These are phyloP conservation scores for Parascotia fuliginaria DNA, from an alignment of 2,888 invertebrate genomes.

Conservation along the genomic window DNA sequence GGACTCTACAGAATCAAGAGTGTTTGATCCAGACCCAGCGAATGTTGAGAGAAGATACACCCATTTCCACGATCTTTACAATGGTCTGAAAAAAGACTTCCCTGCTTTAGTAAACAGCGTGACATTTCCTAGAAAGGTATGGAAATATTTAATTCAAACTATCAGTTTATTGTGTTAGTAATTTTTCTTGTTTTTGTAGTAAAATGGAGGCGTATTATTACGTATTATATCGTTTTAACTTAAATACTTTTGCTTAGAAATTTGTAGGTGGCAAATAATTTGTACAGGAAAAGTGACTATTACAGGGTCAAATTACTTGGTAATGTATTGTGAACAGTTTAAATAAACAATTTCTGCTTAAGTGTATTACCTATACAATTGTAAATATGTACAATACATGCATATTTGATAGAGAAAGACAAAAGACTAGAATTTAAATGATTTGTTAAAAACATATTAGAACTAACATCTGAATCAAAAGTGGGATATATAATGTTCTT, in stretches of 20 bases:
- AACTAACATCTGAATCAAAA: too few species aligned
- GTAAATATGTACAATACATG: too few species aligned
- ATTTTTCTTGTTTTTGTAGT: background rate
- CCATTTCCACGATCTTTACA: slow-evolving; percentile 88
- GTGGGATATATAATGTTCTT: too few species aligned
- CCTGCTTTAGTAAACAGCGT: slow-evolving; percentile 82
- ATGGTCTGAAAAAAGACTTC: slow-evolving; percentile 85
- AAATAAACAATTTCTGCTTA: too few species aligned
- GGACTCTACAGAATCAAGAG: slow-evolving; percentile 72
- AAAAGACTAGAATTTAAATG: too few species aligned
- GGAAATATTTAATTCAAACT: slow-evolving; percentile 18
- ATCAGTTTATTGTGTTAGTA: slow-evolving; percentile 10
- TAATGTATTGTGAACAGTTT: background rate
- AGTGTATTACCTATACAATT: too few species aligned
- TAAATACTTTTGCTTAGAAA: background rate
- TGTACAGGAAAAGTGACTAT: background rate
- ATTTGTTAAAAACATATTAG: too few species aligned
- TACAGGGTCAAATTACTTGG: background rate
- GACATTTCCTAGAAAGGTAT: slow-evolving; percentile 89
- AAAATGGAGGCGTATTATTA: background rate
- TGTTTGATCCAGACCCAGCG: slow-evolving; percentile 86
- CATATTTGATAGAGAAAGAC: too few species aligned
- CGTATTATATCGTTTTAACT: too few species aligned
- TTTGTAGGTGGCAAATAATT: background rate
- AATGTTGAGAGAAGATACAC: slow-evolving; percentile 90